Evolutionary conservation across 1,140 invertebrate species (phyloP).

Genomic region (Pseudachorutes palmiensis): DNA sequence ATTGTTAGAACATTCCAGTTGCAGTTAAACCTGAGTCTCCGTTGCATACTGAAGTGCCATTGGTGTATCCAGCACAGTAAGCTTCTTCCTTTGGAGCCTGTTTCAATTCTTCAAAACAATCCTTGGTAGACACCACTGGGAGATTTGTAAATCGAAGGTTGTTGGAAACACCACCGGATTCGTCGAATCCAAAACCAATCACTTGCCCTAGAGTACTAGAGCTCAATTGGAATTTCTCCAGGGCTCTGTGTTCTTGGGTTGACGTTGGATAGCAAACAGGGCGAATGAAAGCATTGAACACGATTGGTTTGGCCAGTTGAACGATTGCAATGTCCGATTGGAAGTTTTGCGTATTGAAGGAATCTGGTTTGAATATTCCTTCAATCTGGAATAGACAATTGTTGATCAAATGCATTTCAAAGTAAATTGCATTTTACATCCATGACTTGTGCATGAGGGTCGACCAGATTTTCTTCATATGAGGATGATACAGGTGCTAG

Average conservation of each 20-base stretch:
- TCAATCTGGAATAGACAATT: neutral
- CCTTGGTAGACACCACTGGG: slow-evolving; percentile 8
- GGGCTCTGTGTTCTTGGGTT: neutral
- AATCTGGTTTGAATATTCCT: slow-evolving; percentile 8
- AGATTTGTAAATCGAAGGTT: slow-evolving; percentile 11
- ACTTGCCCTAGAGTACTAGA: slow-evolving; percentile 10
- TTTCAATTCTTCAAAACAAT: slow-evolving; percentile 7
- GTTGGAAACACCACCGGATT: neutral
- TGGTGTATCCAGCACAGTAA: slow-evolving; percentile 23
- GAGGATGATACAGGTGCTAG: slow-evolving; percentile 16
- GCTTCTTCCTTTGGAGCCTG: neutral
- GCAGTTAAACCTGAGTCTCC: slow-evolving; percentile 6
- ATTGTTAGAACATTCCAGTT: no score
- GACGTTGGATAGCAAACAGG: slow-evolving; percentile 41
- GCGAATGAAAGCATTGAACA: slow-evolving; percentile 42
- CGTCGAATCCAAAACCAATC: slow-evolving; percentile 14
- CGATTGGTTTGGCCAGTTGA: slow-evolving; percentile 41
- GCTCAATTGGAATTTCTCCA: neutral
- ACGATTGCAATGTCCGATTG: slow-evolving; percentile 45
- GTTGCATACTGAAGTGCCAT: slow-evolving; percentile 12
- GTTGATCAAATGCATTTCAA: neutral
- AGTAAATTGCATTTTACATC: slow-evolving; percentile 8
- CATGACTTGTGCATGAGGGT: slow-evolving; percentile 3
- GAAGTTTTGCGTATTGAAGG: slow-evolving; percentile 10
- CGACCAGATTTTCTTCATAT: slow-evolving; percentile 16